Conservation (phyloP, 2,797 vertebrate genomes). For the Peromyscus melanophrys region DNA sequence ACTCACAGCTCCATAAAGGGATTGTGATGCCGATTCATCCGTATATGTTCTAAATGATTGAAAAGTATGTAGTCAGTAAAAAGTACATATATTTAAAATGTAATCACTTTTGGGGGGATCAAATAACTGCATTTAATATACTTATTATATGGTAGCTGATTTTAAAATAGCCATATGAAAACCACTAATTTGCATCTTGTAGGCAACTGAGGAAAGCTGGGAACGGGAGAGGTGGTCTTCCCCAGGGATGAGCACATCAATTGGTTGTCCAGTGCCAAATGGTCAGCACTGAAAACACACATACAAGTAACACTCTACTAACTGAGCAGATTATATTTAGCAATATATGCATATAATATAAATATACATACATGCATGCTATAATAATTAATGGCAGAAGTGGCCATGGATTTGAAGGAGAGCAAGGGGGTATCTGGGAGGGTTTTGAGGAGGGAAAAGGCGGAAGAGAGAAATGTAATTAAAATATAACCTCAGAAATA, state of each 20-base stretch:
- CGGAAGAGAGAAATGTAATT: background rate
- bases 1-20: rapidly evolving
- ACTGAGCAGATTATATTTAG: background rate
- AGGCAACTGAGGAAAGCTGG: background rate
- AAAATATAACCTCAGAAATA: background rate
- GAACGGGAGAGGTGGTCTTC: background rate
- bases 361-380: background rate
- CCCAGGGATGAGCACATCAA: background rate
- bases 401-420: background rate
- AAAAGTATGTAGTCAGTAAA: background rate
- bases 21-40: background rate
- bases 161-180: background rate
- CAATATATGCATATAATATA: background rate
- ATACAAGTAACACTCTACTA: too few species aligned
- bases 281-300: background rate
- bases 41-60: background rate
- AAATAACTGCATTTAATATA: background rate
- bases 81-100: background rate
- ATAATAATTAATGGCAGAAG: background rate
- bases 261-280: background rate
- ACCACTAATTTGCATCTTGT: background rate
- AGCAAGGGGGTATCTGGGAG: background rate
- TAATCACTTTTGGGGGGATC: background rate
- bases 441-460: too few species aligned
- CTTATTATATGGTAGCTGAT: background rate